Conservation (phyloP, 2,888 invertebrate genomes). For the Eucera pruinosa region DNA sequence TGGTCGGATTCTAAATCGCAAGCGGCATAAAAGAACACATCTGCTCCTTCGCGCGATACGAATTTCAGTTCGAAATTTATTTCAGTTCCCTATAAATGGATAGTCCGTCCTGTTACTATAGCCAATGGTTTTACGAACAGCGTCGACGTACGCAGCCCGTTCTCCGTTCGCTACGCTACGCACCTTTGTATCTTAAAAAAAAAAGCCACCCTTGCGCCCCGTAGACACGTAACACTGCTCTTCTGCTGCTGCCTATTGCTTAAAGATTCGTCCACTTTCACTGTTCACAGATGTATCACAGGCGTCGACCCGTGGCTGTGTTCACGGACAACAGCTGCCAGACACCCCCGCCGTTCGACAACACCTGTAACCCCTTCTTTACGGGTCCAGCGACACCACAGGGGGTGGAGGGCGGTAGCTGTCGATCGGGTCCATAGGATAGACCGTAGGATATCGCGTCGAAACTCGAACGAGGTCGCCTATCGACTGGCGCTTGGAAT, state of each 20-base stretch:
- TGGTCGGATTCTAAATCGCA: too few relatives aligned
- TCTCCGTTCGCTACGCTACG: too few relatives aligned
- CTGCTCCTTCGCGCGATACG: too few relatives aligned
- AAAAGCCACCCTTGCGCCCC: too few relatives aligned
- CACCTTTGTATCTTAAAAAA: too few relatives aligned
- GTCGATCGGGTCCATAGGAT: conserved; percentile 17
- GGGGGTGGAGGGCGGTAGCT: neutral
- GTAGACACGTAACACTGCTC: too few relatives aligned
- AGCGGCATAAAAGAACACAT: too few relatives aligned
- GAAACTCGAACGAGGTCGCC: conserved; percentile 61
- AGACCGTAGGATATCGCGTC: conserved; percentile 6
- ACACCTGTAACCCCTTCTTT: conserved; percentile 30
- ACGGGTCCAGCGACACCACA: neutral
- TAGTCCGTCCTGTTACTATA: too few relatives aligned
- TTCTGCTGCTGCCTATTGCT: neutral
- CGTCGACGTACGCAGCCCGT: too few relatives aligned
- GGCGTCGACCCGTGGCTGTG: neutral
- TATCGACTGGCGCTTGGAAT: conserved; percentile 76
- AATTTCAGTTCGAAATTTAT: too few relatives aligned
- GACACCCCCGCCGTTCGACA: neutral
- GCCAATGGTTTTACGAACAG: too few relatives aligned
- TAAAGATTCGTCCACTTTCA: neutral
- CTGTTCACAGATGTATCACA: neutral
- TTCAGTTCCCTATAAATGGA: too few relatives aligned
- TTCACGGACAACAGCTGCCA: neutral